Conservation (phyloP, 2,113 vertebrate species). For the Poecile atricapillus region DNA sequence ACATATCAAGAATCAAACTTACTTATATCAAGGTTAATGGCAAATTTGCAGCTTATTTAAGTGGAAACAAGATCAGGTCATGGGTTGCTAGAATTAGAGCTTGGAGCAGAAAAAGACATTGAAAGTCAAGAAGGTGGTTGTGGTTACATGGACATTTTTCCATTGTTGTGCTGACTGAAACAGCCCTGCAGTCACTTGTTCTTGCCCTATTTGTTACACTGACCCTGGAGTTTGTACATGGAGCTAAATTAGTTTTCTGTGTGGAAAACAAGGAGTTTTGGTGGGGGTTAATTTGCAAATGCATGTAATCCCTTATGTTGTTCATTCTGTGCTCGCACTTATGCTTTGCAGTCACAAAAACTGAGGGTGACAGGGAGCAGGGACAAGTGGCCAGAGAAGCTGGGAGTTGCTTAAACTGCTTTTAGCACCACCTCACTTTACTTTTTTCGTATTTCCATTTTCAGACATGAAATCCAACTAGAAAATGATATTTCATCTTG, state of each 20-base stretch:
- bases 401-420: neutral
- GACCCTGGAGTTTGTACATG: neutral
- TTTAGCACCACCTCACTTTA: neutral
- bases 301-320: neutral
- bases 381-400: neutral
- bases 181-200: neutral
- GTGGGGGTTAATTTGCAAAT: neutral
- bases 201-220: neutral
- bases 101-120: conserved; percentile 39
- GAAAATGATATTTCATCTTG: neutral
- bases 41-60: conserved; percentile 9
- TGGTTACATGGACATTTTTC: neutral
- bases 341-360: neutral
- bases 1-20: neutral
- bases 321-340: neutral
- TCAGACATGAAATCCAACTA: neutral
- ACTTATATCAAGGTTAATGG: conserved; percentile 40
- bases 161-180: neutral
- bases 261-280: neutral
- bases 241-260: neutral
- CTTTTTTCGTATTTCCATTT: neutral
- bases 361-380: neutral
- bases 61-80: conserved; percentile 23
- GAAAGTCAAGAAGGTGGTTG: conserved; percentile 22
- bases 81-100: neutral